Evolutionary conservation across 2,888 invertebrate species (phyloP).

Genomic region (Pheosia tremula): DNA sequence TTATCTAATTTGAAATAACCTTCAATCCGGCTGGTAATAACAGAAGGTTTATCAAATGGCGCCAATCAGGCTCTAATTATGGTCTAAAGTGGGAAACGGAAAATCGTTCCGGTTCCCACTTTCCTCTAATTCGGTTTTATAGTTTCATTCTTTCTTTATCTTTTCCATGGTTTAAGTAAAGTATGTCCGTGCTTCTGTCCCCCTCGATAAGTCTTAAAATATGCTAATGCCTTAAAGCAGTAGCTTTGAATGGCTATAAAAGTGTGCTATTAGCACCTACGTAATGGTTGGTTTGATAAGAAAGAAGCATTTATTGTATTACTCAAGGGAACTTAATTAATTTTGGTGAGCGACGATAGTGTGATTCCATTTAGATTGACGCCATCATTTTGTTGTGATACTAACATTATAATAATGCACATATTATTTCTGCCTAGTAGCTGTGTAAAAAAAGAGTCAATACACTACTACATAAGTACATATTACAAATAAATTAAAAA

Average conservation of each 20-base stretch:
- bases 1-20: neutral
- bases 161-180: slow-evolving; percentile 10
- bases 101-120: slow-evolving; percentile 7
- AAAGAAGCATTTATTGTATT: neutral
- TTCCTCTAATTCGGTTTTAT: slow-evolving; percentile 13
- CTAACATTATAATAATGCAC: neutral
- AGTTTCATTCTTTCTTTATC: slow-evolving; percentile 12
- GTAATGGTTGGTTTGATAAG: neutral
- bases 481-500: too few species aligned
- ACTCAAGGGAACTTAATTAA: neutral
- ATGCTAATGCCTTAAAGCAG: neutral
- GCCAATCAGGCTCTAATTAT: slow-evolving; percentile 11
- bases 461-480: too few species aligned
- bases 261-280: neutral
- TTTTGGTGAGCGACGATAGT: neutral
- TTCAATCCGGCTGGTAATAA: neutral
- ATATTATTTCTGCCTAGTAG: neutral
- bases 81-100: slow-evolving; percentile 11
- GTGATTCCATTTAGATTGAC: neutral
- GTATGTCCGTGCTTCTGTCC: neutral
- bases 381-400: neutral
- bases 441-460: neutral
- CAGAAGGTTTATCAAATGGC: slow-evolving; percentile 13
- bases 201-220: neutral
- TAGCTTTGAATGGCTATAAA: neutral